Conservation (phyloP, 2,797 vertebrate species). For the Spinibarbus caldwelli region DNA sequence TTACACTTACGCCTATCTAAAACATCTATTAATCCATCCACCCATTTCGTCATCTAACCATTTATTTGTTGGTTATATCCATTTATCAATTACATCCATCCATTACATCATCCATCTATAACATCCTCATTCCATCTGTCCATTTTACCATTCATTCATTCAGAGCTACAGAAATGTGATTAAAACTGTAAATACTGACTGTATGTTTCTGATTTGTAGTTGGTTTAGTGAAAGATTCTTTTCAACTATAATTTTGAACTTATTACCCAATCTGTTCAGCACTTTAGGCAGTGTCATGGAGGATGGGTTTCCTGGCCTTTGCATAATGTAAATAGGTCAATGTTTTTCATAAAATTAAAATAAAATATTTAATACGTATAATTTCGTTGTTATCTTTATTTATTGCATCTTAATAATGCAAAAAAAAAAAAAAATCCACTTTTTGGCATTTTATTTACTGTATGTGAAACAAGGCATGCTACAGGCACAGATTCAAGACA, state of each 20-base stretch:
- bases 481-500: not conserved
- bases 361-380: not conserved
- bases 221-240: not conserved
- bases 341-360: slow-evolving; percentile 7
- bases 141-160: not conserved
- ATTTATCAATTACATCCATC: too few relatives aligned
- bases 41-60: too few relatives aligned
- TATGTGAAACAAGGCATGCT: not conserved
- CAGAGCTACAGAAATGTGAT: not conserved
- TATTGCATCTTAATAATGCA: not conserved
- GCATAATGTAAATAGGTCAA: not conserved
- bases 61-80: too few relatives aligned
- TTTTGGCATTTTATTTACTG: not conserved
- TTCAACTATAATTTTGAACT: not conserved
- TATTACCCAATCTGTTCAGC: not conserved
- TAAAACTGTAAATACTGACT: not conserved
- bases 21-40: too few relatives aligned
- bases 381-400: not conserved
- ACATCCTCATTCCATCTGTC: too few relatives aligned
- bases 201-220: too few relatives aligned
- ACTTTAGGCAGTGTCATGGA: not conserved
- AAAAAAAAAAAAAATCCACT: not conserved
- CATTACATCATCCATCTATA: too few relatives aligned
- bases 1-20: too few relatives aligned
- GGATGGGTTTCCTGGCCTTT: not conserved